phyloP scores from a whole-genome alignment of 2,888 invertebrate species.

The Ellobium chinense region DNA sequence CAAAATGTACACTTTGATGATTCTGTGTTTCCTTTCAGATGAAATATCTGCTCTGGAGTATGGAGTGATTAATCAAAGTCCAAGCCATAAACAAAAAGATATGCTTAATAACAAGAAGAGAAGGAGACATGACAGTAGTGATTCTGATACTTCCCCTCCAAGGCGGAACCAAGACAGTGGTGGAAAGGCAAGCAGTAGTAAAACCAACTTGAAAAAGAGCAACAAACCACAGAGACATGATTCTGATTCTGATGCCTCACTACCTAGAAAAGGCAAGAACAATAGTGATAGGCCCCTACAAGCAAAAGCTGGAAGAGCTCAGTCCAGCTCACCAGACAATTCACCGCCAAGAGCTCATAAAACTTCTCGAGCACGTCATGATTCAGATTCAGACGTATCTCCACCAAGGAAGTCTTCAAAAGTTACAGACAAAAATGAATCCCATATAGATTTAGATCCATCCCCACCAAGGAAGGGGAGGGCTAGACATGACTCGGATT shows the following conservation, averaged over 20 bases:
- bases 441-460: constrained; percentile 66
- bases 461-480: constrained; percentile 66
- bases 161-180: neutral
- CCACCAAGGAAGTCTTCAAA: constrained; percentile 63
- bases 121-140: constrained; percentile 19
- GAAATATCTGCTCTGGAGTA: constrained; percentile 20
- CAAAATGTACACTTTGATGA: no score
- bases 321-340: constrained; percentile 26
- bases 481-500: constrained; percentile 55
- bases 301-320: constrained; percentile 9
- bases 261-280: neutral
- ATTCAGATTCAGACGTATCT: constrained; percentile 71
- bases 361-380: constrained; percentile 52
- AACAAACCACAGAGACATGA: constrained; percentile 25
- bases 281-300: neutral
- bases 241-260: constrained; percentile 26
- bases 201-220: neutral
- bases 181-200: neutral
- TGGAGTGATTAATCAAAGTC: constrained; percentile 38
- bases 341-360: constrained; percentile 44
- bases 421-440: constrained; percentile 52
- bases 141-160: constrained; percentile 25
- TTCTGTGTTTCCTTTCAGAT: neutral
- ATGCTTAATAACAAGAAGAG: neutral
- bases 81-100: neutral